Evolutionary conservation across 2,888 invertebrate species (phyloP).

Genomic region (Crocallis elinguaria): DNA sequence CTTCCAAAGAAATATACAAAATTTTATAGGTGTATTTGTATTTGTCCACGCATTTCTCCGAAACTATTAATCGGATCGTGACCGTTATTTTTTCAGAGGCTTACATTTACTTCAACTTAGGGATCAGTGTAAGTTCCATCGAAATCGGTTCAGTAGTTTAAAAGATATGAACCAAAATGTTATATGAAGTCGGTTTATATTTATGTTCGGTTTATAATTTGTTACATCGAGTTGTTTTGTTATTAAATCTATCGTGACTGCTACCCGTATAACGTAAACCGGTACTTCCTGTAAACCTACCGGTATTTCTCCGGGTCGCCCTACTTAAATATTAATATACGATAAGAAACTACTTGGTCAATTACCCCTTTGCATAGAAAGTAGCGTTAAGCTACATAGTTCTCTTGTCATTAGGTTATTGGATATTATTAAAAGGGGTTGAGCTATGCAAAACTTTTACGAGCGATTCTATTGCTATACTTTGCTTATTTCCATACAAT

Average conservation of each 20-base stretch:
- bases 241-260: conserved; percentile 36
- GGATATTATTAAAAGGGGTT: background rate
- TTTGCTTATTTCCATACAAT: no score
- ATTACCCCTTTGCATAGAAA: conserved; percentile 37
- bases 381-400: conserved; percentile 29
- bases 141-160: no score
- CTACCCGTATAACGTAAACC: conserved; percentile 34
- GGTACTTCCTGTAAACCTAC: conserved; percentile 28
- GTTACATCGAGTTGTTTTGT: conserved; percentile 15
- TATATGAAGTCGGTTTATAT: no score
- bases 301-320: conserved; percentile 32
- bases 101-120: no score
- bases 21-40: no score
- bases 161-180: no score
- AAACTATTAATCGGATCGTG: no score
- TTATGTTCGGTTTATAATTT: background rate
- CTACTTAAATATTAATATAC: conserved; percentile 43
- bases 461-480: no score
- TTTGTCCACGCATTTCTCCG: no score
- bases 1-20: no score
- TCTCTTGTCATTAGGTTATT: conserved; percentile 25
- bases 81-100: no score
- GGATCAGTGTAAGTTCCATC: no score
- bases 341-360: conserved; percentile 41
- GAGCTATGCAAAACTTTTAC: background rate